phyloP scores from a whole-genome alignment of 2,113 vertebrate genomes.

The Ciconia maguari region DNA sequence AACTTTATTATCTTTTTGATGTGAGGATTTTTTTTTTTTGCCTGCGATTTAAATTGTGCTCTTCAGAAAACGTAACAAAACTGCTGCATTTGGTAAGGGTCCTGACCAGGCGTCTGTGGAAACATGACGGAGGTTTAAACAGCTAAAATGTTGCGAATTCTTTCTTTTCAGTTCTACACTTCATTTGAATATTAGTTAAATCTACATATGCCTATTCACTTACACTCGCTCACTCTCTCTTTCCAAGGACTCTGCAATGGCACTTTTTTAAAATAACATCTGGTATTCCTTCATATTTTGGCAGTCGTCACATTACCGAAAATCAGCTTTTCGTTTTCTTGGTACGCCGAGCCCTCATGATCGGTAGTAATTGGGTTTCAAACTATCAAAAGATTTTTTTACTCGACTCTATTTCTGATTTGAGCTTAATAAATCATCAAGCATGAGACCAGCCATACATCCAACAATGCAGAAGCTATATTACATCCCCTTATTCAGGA shows the following conservation, averaged over 20 bases:
- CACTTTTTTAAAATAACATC: constrained; percentile 62
- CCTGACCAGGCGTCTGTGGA: background rate
- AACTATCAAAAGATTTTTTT: constrained; percentile 30
- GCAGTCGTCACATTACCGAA: constrained; percentile 44
- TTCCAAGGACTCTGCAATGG: constrained; percentile 47
- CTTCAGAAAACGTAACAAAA: background rate
- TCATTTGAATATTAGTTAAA: constrained; percentile 51
- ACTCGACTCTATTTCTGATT: background rate
- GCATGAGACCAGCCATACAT: background rate
- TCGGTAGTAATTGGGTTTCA: constrained; percentile 37
- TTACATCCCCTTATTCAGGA: constrained; percentile 8
- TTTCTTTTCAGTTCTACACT: constrained; percentile 30
- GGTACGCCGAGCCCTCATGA: background rate
- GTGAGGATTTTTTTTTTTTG: background rate
- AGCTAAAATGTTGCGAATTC: background rate
- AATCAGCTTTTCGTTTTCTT: constrained; percentile 55
- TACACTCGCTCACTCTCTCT: background rate
- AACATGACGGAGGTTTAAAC: constrained; percentile 5
- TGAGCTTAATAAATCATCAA: constrained; percentile 22
- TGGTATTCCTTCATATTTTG: constrained; percentile 66
- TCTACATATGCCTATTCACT: constrained; percentile 9
- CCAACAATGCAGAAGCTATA: constrained; percentile 25
- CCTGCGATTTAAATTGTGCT: background rate
- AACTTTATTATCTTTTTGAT: background rate
- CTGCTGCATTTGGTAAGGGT: background rate